phyloP scores from a whole-genome alignment of 30 jellyfish, hydroid and myxozoan genomes.

The Turritopsis dohrnii region DNA sequence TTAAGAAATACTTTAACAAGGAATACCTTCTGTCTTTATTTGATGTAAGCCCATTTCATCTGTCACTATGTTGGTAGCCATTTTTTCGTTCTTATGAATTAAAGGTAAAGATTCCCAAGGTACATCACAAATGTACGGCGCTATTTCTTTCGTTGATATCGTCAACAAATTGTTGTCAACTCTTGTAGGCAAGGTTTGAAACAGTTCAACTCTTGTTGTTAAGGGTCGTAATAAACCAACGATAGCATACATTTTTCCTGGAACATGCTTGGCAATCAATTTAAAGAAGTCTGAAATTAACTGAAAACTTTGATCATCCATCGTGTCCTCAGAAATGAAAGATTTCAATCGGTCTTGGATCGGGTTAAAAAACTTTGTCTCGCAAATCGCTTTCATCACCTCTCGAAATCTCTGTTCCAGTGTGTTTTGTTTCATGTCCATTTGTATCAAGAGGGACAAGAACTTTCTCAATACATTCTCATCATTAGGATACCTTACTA shows the following conservation, averaged over 20 bases:
- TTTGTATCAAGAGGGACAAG: background rate
- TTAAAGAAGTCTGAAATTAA: background rate
- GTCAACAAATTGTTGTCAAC: background rate
- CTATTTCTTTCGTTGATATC: background rate
- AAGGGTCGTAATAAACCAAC: constrained; percentile 10
- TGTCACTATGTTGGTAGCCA: background rate
- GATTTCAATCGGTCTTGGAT: constrained; percentile 6
- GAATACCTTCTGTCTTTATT: background rate
- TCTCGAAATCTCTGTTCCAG: constrained; percentile 9
- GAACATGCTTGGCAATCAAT: constrained; percentile 19
- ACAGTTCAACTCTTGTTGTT: background rate
- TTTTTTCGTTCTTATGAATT: constrained; percentile 10
- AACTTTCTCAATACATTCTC: background rate
- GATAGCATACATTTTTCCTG: constrained; percentile 3
- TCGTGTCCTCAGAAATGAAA: background rate
- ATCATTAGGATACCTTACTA: background rate
- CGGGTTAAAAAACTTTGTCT: constrained; percentile 18
- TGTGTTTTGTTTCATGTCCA: background rate
- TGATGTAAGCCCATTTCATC: background rate
- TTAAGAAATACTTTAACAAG: background rate
- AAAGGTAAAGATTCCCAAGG: constrained; percentile 14
- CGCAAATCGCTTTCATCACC: constrained; percentile 10
- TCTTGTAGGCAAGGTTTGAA: no score
- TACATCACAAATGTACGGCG: background rate
- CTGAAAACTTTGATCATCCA: background rate